Evolutionary conservation across 2,888 invertebrate genomes (phyloP).

Genomic region (Hemithea aestivaria): DNA sequence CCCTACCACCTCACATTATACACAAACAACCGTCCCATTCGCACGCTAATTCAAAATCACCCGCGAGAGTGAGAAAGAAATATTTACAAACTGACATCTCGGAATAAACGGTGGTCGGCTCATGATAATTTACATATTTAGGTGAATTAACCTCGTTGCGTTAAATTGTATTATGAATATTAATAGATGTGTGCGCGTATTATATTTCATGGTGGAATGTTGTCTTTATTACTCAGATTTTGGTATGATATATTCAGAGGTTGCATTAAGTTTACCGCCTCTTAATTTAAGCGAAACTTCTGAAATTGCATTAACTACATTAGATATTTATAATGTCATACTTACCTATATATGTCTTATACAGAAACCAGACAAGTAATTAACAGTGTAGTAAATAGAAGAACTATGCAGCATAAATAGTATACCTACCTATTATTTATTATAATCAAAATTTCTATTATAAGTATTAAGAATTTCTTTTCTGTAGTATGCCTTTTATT

Average conservation of each 20-base stretch:
- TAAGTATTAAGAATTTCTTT: too few relatives aligned
- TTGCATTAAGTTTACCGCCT: slow-evolving; percentile 20
- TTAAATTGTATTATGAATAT: slow-evolving; percentile 80
- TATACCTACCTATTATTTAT: too few relatives aligned
- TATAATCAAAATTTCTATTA: too few relatives aligned
- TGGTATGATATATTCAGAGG: slow-evolving; percentile 30
- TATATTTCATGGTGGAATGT: slow-evolving; percentile 54
- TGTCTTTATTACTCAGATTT: slow-evolving; percentile 65
- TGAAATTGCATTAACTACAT: too few relatives aligned
- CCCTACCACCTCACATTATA: slow-evolving; percentile 77
- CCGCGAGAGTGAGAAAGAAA: slow-evolving; percentile 47
- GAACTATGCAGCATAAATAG: too few relatives aligned
- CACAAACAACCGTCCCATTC: slow-evolving; percentile 47
- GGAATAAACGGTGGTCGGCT: slow-evolving; percentile 77
- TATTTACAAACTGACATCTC: slow-evolving; percentile 74
- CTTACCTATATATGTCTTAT: too few relatives aligned
- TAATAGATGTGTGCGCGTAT: slow-evolving; percentile 66
- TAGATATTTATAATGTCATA: too few relatives aligned
- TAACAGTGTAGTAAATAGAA: too few relatives aligned
- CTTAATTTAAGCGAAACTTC: too few relatives aligned
- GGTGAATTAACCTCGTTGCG: slow-evolving; percentile 78
- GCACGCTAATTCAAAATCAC: slow-evolving; percentile 21
- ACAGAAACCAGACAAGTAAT: too few relatives aligned
- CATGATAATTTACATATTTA: slow-evolving; percentile 81
- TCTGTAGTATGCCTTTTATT: too few relatives aligned